Conservation (phyloP, 2,888 invertebrate genomes). For the Alloplasta piceator region DNA sequence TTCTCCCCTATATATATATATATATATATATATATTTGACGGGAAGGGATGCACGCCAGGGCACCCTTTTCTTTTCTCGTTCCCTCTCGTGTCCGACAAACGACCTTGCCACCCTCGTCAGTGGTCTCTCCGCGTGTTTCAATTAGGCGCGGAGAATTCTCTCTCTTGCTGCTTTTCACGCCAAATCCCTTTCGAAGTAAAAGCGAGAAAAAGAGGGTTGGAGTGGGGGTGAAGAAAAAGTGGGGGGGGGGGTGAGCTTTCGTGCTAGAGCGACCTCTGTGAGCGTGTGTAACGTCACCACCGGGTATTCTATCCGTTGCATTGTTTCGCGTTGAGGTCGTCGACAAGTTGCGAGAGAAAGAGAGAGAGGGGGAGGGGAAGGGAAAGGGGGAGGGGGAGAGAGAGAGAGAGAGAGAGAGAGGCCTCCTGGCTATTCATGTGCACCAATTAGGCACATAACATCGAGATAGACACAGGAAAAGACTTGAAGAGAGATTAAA, state of each 20-base stretch:
- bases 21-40: background rate
- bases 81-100: conserved; percentile 51
- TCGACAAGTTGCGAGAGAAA: background rate
- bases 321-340: conserved; percentile 48
- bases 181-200: conserved; percentile 16
- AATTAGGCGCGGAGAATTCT: conserved; percentile 62
- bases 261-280: background rate
- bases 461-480: background rate
- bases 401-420: conserved; percentile 9
- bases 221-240: background rate
- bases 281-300: conserved; percentile 18
- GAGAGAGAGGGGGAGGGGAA: conserved; percentile 16
- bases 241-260: background rate
- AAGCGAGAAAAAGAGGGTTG: background rate
- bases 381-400: background rate
- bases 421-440: conserved; percentile 9
- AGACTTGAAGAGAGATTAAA: conserved; percentile 7
- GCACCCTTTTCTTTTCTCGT: conserved; percentile 31
- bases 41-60: conserved; percentile 19
- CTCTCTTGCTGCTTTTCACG: conserved; percentile 37
- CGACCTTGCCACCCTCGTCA: conserved; percentile 43
- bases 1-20: too few relatives aligned
- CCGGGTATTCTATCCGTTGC: conserved; percentile 29
- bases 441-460: too few relatives aligned
- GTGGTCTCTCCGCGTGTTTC: conserved; percentile 60